Conservation (phyloP, 2,888 invertebrate genomes). For the Chesias legatella region DNA sequence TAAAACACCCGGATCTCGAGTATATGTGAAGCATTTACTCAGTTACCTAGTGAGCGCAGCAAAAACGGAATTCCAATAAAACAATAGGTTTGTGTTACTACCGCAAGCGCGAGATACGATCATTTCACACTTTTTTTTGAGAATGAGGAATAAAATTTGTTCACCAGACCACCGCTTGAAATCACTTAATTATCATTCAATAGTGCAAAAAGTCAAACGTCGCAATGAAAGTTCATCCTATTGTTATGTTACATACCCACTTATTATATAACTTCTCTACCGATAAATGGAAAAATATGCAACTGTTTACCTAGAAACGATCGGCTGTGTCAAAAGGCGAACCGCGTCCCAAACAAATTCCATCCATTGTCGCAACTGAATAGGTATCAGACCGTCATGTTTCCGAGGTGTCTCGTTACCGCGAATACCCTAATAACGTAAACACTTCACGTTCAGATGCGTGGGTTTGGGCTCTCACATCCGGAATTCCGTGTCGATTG, state of each 20-base stretch:
- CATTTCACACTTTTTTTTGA: slow-evolving; percentile 27
- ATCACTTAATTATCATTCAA: slow-evolving; percentile 25
- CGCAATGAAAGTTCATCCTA: slow-evolving; percentile 24
- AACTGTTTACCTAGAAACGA: slow-evolving; percentile 20
- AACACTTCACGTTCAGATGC: slow-evolving; percentile 15
- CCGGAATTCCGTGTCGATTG: slow-evolving; percentile 44
- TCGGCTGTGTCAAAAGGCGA: slow-evolving; percentile 4
- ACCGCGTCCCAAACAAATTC: slow-evolving; percentile 7
- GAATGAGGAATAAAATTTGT: slow-evolving; percentile 25
- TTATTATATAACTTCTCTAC: slow-evolving; percentile 25
- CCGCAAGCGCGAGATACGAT: slow-evolving; percentile 17
- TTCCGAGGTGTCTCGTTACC: slow-evolving; percentile 4
- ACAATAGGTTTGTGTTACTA: slow-evolving; percentile 18
- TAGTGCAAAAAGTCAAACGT: slow-evolving; percentile 20
- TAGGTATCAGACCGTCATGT: not conserved
- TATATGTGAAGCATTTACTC: slow-evolving; percentile 18
- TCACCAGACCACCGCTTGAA: slow-evolving; percentile 19
- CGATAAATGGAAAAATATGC: slow-evolving; percentile 23
- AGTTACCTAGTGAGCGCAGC: slow-evolving; percentile 10
- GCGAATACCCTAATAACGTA: slow-evolving; percentile 6
- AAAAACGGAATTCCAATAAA: slow-evolving; percentile 12
- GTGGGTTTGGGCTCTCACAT: slow-evolving; percentile 31
- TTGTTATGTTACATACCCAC: slow-evolving; percentile 22
- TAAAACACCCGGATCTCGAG: slow-evolving; percentile 25
- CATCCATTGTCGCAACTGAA: slow-evolving; percentile 4